phyloP scores from a whole-genome alignment of 2,888 invertebrate genomes.

The Anthophora plumipes region DNA sequence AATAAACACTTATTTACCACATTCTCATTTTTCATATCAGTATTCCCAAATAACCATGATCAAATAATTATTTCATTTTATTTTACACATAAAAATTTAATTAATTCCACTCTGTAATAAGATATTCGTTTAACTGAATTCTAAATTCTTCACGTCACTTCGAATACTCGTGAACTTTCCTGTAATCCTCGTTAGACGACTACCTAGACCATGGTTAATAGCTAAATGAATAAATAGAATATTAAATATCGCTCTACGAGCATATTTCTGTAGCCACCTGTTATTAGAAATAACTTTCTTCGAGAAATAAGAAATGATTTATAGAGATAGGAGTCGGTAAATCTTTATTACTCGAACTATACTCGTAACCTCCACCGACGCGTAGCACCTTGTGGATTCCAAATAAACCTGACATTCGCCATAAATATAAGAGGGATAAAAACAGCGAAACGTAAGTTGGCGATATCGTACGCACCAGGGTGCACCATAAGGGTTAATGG shows the following conservation, averaged over 20 bases:
- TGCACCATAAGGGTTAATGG: conserved; percentile 24
- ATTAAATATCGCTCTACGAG: not conserved
- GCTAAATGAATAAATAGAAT: not conserved
- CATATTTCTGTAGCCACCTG: not conserved
- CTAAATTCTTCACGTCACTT: not conserved
- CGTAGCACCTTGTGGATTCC: not conserved
- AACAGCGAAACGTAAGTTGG: not conserved
- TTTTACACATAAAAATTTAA: no score
- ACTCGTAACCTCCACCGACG: no score
- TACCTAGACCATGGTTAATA: conserved; percentile 5
- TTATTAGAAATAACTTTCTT: not conserved
- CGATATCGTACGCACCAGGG: conserved; percentile 14
- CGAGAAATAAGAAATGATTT: not conserved
- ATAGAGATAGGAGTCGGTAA: not conserved
- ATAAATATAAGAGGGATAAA: conserved; percentile 1
- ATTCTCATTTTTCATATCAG: no score
- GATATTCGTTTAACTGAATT: not conserved
- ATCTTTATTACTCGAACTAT: not conserved
- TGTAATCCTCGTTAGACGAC: not conserved
- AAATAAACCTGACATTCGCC: not conserved
- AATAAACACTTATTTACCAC: no score
- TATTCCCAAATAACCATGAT: no score
- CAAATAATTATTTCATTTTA: no score
- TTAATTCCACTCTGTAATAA: not conserved
- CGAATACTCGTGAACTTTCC: not conserved